Percentiles rank a stretch among this genome's conserved stretches.
Evolutionary conservation across 2,797 vertebrate genomes (phyloP).

Genomic region (Botia almorhae): DNA sequence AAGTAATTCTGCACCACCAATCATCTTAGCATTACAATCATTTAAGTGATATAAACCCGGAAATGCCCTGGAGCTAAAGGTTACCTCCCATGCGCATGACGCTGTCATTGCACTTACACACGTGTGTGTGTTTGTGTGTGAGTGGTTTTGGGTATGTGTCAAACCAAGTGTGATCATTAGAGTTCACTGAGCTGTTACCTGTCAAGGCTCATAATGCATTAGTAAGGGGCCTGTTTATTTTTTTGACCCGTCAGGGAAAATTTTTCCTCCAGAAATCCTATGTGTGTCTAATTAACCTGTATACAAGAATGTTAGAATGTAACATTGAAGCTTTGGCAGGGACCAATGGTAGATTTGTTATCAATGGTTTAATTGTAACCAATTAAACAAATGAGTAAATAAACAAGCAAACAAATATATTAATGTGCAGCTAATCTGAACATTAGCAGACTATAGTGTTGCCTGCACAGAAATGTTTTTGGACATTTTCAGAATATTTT

Average conservation of each 20-base stretch:
- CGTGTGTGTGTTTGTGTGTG: constrained; percentile 13
- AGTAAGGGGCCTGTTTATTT: constrained; percentile 29
- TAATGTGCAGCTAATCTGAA: too few species aligned
- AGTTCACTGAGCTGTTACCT: constrained; percentile 69
- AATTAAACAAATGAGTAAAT: too few species aligned
- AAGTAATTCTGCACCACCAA: constrained; percentile 34
- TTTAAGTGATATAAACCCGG: constrained; percentile 18
- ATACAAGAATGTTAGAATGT: background rate
- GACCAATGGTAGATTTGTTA: too few species aligned
- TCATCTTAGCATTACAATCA: constrained; percentile 14
- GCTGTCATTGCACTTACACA: background rate
- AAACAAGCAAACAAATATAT: too few species aligned
- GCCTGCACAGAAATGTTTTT: too few species aligned
- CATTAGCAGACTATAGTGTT: too few species aligned
- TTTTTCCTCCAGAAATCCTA: constrained; percentile 32
- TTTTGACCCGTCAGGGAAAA: constrained; percentile 58
- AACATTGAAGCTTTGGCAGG: constrained; percentile 12
- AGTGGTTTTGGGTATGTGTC: background rate
- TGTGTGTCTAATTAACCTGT: constrained; percentile 1
- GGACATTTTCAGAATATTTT: too few species aligned
- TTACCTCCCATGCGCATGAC: constrained; percentile 7
- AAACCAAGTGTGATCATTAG: constrained; percentile 44
- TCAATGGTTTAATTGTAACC: too few species aligned
- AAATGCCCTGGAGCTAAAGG: constrained; percentile 13
- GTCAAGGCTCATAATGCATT: constrained; percentile 71